These are phyloP conservation scores for Pardalotus punctatus DNA, from an alignment of 2,113 vertebrate genomes.

Conservation along the genomic window DNA sequence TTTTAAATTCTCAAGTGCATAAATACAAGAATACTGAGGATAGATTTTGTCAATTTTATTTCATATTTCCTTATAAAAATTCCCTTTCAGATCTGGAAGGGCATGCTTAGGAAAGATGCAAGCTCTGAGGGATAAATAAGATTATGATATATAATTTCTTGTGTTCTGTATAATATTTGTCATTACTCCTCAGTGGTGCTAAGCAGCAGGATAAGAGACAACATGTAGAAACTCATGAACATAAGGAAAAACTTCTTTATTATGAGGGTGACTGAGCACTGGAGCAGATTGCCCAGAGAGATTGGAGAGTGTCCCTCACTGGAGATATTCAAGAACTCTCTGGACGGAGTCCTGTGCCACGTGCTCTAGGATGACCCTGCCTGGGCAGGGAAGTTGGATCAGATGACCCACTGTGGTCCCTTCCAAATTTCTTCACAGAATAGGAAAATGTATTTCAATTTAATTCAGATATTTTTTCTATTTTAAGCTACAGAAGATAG, in stretches of 20 bases:
- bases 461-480: not conserved
- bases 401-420: not conserved
- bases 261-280: accelerated
- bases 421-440: not conserved
- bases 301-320: not conserved
- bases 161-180: not conserved
- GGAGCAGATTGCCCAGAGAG: not conserved
- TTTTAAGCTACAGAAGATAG: not conserved
- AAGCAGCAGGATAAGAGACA: not conserved
- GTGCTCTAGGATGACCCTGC: not conserved
- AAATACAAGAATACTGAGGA: not conserved
- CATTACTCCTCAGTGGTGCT: not conserved
- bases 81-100: not conserved
- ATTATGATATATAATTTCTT: not conserved
- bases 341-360: not conserved
- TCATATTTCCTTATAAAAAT: not conserved
- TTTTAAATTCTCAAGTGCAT: not conserved
- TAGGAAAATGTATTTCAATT: not conserved
- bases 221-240: not conserved
- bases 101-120: not conserved
- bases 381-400: not conserved
- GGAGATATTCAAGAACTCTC: not conserved
- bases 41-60: not conserved
- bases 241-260: not conserved
- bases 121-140: not conserved